Percentiles rank a stretch among this genome's conserved stretches.
Evolutionary conservation across 2,113 vertebrate species (phyloP).

Genomic region (Neopipo cinnamomea): DNA sequence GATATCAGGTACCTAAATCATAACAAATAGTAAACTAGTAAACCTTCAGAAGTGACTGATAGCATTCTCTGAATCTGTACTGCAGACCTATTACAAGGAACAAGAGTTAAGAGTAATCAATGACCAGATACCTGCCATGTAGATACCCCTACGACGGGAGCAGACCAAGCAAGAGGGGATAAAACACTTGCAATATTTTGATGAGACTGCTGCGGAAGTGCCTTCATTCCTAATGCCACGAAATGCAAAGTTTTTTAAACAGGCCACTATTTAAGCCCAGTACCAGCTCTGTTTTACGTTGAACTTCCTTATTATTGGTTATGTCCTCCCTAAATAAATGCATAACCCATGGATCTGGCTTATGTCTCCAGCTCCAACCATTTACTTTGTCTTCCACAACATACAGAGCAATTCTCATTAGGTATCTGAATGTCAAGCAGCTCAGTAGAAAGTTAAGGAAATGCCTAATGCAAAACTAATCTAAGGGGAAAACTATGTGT

Average conservation of each 20-base stretch:
- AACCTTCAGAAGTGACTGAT: not conserved
- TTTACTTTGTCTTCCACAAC: not conserved
- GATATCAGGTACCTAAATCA: not conserved
- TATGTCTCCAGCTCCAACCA: not conserved
- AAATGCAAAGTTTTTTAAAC: not conserved
- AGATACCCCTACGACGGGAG: not conserved
- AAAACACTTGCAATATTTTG: not conserved
- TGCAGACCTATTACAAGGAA: not conserved
- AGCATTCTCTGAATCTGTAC: not conserved
- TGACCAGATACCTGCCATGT: not conserved
- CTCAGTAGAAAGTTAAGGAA: not conserved
- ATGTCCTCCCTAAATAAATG: not conserved
- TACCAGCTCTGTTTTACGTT: not conserved
- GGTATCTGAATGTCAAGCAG: not conserved
- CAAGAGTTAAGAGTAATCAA: not conserved
- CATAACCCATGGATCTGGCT: not conserved
- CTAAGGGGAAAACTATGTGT: not conserved
- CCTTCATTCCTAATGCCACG: not conserved
- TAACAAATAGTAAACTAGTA: not conserved
- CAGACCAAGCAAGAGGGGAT: not conserved
- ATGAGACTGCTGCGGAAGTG: not conserved
- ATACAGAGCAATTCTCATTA: not conserved
- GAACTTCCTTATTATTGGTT: not conserved
- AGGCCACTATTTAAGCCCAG: not conserved
- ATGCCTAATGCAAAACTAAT: not conserved